Evolutionary conservation across 1,140 invertebrate species (phyloP).

Genomic region (Cecropterus lyciades): DNA sequence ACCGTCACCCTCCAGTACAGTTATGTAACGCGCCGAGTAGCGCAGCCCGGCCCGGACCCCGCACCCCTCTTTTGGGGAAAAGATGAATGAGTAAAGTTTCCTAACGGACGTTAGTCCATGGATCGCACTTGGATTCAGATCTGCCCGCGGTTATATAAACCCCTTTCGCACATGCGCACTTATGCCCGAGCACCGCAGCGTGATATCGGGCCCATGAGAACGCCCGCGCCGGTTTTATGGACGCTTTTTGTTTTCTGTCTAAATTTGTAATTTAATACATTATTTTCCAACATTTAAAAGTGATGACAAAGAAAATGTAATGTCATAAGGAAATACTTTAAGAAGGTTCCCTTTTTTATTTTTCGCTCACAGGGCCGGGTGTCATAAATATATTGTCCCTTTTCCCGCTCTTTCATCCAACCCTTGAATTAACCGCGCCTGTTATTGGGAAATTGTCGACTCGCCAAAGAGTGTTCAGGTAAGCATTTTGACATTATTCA

Average conservation of each 20-base stretch:
- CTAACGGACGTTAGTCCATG: constrained; percentile 75
- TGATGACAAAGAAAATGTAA: background rate
- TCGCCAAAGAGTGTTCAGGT: too few relatives aligned
- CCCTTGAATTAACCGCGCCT: too few relatives aligned
- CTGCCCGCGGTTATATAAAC: constrained; percentile 72
- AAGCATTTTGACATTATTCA: too few relatives aligned
- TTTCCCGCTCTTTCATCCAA: too few relatives aligned
- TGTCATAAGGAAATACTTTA: background rate
- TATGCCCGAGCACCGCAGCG: constrained; percentile 34
- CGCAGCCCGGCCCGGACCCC: constrained; percentile 65
- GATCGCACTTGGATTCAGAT: constrained; percentile 67
- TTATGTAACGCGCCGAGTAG: constrained; percentile 71
- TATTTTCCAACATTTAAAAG: too few relatives aligned
- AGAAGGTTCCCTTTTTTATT: background rate
- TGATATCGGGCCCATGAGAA: constrained; percentile 29
- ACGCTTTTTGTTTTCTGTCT: background rate
- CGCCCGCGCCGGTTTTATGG: constrained; percentile 47
- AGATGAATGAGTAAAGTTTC: constrained; percentile 82
- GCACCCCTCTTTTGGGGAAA: constrained; percentile 77
- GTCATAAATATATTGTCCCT: too few relatives aligned
- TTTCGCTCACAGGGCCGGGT: background rate
- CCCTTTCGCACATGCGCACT: constrained; percentile 56
- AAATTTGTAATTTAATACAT: background rate
- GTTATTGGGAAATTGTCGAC: too few relatives aligned
- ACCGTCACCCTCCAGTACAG: constrained; percentile 59